Evolutionary conservation across 2,797 vertebrate species (phyloP).

Genomic region (Moxostoma hubbsi): DNA sequence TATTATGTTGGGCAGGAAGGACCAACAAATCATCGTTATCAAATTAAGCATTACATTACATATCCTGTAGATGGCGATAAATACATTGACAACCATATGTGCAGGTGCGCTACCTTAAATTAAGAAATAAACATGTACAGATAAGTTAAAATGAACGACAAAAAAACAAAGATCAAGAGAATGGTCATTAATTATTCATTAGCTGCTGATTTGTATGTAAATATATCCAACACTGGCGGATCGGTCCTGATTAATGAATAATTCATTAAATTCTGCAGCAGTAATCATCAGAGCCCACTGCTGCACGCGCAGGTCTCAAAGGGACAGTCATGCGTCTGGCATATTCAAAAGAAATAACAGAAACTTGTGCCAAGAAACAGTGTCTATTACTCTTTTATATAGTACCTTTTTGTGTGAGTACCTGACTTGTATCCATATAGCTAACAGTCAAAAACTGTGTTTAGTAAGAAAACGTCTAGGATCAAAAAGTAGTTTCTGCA

Average conservation of each 20-base stretch:
- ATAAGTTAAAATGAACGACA: neutral
- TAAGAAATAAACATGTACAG: slow-evolving; percentile 9
- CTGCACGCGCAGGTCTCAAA: slow-evolving; percentile 12
- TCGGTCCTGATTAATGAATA: slow-evolving; percentile 35
- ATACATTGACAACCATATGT: slow-evolving; percentile 10
- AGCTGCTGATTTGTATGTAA: slow-evolving; percentile 49
- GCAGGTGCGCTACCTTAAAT: neutral
- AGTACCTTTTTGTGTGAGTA: too few species aligned
- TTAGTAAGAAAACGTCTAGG: too few species aligned
- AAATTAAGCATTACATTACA: neutral
- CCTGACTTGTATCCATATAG: too few species aligned
- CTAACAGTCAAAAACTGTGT: too few species aligned
- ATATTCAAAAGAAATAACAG: neutral
- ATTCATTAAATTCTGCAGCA: slow-evolving; percentile 36
- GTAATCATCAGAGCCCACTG: neutral
- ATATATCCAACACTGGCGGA: slow-evolving; percentile 33
- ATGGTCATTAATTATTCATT: slow-evolving; percentile 39
- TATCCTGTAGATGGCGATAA: slow-evolving; percentile 39
- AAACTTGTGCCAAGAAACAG: neutral
- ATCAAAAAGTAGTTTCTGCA: neutral
- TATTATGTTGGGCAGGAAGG: too few species aligned
- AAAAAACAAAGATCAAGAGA: slow-evolving; percentile 14
- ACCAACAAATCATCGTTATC: too few species aligned
- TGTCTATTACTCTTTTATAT: neutral
- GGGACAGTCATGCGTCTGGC: neutral